Evolutionary conservation across 2,113 vertebrate genomes (phyloP).

Genomic region (Oreochromis aureus): DNA sequence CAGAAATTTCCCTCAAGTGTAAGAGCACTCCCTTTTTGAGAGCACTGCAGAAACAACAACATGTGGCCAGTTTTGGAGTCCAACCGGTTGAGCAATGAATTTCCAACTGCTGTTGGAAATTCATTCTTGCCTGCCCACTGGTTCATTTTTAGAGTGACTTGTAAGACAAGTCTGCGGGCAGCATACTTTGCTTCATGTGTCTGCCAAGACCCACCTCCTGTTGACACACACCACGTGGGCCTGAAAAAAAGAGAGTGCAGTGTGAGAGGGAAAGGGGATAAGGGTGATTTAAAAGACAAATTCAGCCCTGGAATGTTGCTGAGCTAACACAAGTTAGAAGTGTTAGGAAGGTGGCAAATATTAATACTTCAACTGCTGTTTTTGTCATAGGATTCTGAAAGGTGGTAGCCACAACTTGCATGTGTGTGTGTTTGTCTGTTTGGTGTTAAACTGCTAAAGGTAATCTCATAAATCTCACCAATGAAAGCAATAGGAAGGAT

Average conservation of each 20-base stretch:
- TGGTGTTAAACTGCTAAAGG: not conserved
- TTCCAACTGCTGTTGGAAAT: slow-evolving; percentile 11
- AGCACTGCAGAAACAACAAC: not conserved
- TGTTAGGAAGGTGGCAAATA: not conserved
- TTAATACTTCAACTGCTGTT: not conserved
- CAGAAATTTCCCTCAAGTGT: slow-evolving; percentile 25
- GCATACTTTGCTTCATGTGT: slow-evolving; percentile 21
- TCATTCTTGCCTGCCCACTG: not conserved
- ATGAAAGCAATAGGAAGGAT: not conserved
- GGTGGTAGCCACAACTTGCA: not conserved
- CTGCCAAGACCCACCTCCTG: slow-evolving; percentile 72
- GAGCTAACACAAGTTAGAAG: not conserved
- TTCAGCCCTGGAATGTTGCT: not conserved
- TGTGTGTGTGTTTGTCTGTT: not conserved
- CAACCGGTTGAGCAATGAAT: slow-evolving; percentile 23
- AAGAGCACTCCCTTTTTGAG: not conserved
- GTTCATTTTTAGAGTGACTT: slow-evolving; percentile 39
- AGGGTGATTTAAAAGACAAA: slow-evolving; percentile 10
- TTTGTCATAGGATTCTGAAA: not conserved
- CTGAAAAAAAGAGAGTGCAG: slow-evolving; percentile 24
- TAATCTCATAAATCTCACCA: not conserved
- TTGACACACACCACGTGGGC: slow-evolving; percentile 79
- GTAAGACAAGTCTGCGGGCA: slow-evolving; percentile 49
- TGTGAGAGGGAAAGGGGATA: not conserved
- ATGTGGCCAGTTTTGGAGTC: not conserved